Evolutionary conservation across 2,797 vertebrate species (phyloP).

Genomic region (Melanogrammus aeglefinus): DNA sequence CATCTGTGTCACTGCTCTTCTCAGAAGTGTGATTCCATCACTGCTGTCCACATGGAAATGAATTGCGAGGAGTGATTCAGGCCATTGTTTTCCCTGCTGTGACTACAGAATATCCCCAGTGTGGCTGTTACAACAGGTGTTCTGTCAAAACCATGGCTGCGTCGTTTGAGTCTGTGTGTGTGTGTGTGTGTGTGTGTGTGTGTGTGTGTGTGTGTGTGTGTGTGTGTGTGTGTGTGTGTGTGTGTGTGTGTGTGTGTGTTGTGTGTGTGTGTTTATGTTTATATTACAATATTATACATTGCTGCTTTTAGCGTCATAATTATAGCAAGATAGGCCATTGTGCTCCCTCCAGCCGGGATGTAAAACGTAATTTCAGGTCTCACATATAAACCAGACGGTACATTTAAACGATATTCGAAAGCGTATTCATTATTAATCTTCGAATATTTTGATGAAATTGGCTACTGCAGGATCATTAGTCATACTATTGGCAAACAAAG

Average conservation of each 20-base stretch:
- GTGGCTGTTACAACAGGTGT: constrained; percentile 32
- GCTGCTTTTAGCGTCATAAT: no score
- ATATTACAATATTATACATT: no score
- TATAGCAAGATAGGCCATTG: no score
- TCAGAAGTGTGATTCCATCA: constrained; percentile 42
- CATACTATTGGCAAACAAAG: no score
- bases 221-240: background rate
- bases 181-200: constrained; percentile 4
- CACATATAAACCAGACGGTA: no score
- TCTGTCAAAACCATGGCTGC: no score
- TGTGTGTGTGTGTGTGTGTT: constrained; percentile 7
- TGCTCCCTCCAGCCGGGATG: no score
- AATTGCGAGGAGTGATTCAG: constrained; percentile 46
- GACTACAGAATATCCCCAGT: constrained; percentile 38
- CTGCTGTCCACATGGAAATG: constrained; percentile 48
- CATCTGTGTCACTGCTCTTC: constrained; percentile 12
- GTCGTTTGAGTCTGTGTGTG: constrained; percentile 3
- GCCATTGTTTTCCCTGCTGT: constrained; percentile 45
- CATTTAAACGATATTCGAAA: background rate
- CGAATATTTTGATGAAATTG: background rate
- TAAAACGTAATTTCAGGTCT: no score
- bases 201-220: constrained; percentile 12
- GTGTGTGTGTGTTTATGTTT: background rate
- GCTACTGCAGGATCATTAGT: background rate
- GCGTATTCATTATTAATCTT: background rate